Evolutionary conservation across 1,140 invertebrate genomes (phyloP).

Genomic region (Euura lappo): DNA sequence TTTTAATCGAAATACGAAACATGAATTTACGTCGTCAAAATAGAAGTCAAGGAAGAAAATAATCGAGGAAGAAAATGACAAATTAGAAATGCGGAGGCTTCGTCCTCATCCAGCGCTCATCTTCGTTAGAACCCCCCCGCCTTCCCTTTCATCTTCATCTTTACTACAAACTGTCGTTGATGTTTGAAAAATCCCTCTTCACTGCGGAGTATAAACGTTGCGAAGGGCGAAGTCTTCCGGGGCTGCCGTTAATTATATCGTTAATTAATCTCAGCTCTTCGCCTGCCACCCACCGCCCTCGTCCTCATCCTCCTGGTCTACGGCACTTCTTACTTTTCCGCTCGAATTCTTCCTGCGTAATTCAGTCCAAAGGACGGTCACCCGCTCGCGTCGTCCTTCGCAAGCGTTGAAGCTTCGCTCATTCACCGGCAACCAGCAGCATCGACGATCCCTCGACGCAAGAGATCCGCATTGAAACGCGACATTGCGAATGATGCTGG

Average conservation of each 20-base stretch:
- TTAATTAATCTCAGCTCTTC: slow-evolving; percentile 8
- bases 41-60: not conserved
- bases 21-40: no score
- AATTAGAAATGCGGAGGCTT: not conserved
- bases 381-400: not conserved
- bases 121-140: not conserved
- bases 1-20: no score
- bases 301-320: not conserved
- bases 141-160: not conserved
- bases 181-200: not conserved
- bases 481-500: not conserved
- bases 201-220: not conserved
- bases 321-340: not conserved
- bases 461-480: not conserved
- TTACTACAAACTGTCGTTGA: not conserved
- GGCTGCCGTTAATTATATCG: slow-evolving; percentile 10
- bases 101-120: not conserved
- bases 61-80: not conserved
- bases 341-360: not conserved
- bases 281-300: not conserved
- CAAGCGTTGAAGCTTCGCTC: not conserved
- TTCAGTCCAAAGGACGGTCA: not conserved
- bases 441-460: not conserved
- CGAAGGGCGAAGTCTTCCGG: not conserved
- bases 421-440: not conserved